Evolutionary conservation across 2,113 vertebrate genomes (phyloP).

Genomic region (Bubalus kerabau): DNA sequence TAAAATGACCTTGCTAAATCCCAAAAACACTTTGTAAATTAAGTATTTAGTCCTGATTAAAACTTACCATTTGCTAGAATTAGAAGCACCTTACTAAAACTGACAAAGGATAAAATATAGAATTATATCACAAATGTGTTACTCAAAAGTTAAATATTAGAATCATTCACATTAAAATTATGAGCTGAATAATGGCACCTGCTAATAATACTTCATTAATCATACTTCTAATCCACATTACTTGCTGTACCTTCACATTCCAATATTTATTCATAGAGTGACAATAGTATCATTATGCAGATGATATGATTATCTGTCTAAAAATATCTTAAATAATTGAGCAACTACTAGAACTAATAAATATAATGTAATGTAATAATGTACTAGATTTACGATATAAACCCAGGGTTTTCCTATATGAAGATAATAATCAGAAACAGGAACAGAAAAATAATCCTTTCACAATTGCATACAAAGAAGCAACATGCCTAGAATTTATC

Average conservation of each 20-base stretch:
- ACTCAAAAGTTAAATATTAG: conserved; percentile 19
- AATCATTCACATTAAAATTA: neutral
- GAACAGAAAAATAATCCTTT: neutral
- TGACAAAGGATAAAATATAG: neutral
- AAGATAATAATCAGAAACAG: neutral
- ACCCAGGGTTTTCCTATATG: neutral
- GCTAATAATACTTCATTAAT: neutral
- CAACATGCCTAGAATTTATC: neutral
- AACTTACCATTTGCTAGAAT: neutral
- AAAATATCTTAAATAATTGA: conserved; percentile 18
- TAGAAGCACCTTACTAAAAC: conserved; percentile 4
- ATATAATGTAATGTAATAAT: neutral
- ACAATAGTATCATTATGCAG: neutral
- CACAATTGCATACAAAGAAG: neutral
- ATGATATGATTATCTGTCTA: neutral
- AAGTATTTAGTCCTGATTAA: conserved; percentile 24
- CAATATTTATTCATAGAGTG: neutral
- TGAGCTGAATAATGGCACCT: neutral
- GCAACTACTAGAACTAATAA: neutral
- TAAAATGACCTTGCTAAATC: conserved; percentile 5
- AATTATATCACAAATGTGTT: neutral
- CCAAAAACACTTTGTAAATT: conserved; percentile 29
- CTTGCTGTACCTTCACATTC: neutral
- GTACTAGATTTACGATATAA: neutral
- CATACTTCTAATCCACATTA: neutral